Conservation (phyloP, 1,140 invertebrate genomes). For the Conus betulinus region DNA sequence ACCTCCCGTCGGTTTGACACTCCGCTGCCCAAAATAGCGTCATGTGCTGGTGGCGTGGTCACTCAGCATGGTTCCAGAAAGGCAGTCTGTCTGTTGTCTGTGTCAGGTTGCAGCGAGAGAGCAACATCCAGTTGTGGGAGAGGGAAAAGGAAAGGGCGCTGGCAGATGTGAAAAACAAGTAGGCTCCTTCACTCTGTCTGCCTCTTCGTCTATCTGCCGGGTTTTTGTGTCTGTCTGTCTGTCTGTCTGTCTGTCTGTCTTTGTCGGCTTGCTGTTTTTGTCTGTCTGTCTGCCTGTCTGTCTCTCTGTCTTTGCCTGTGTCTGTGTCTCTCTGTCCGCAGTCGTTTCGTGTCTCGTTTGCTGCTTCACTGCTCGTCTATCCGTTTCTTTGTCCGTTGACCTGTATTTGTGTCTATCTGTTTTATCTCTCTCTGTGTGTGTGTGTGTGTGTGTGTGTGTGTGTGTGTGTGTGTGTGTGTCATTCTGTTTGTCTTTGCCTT, state of each 20-base stretch:
- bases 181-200: neutral
- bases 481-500: neutral
- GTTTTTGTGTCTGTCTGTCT: neutral
- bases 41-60: too few relatives aligned
- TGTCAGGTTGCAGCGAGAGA: slow-evolving; percentile 48
- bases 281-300: neutral
- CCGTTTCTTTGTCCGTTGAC: neutral
- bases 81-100: neutral
- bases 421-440: neutral
- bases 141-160: slow-evolving; percentile 51
- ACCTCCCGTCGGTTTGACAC: too few relatives aligned
- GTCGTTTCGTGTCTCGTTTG: neutral
- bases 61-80: too few relatives aligned
- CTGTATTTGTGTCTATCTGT: too few relatives aligned
- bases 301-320: neutral
- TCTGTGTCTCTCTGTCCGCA: neutral
- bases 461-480: too few relatives aligned
- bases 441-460: neutral
- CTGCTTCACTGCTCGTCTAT: neutral
- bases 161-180: slow-evolving; percentile 40
- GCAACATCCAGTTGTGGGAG: slow-evolving; percentile 56
- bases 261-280: neutral
- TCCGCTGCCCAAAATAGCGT: too few relatives aligned
- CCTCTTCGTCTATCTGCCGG: neutral
- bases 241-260: neutral